Evolutionary conservation across 2,888 invertebrate genomes (phyloP).

Genomic region (Tenthredo mesomela): DNA sequence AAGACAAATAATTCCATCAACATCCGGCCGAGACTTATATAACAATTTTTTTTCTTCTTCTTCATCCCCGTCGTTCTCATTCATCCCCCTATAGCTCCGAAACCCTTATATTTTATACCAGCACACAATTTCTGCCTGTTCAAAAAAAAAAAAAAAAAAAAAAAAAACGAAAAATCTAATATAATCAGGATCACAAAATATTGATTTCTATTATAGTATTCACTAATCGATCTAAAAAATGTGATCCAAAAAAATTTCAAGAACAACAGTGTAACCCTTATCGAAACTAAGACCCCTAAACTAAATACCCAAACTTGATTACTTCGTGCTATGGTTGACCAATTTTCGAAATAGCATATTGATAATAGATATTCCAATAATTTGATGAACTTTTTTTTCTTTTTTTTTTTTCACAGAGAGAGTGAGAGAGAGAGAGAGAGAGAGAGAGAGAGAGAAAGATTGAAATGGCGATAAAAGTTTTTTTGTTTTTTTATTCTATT

Average conservation of each 20-base stretch:
- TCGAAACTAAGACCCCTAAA: not conserved
- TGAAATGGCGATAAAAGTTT: no score
- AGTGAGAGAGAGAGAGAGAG: no score
- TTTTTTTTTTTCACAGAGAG: no score
- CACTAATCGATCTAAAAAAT: not conserved
- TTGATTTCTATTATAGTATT: not conserved
- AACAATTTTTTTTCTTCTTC: not conserved
- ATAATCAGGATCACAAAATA: not conserved
- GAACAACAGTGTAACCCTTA: not conserved
- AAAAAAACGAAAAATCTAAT: not conserved
- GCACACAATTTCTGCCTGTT: not conserved
- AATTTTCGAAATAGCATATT: no score
- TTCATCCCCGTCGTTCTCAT: not conserved
- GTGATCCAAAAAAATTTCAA: not conserved
- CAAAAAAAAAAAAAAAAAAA: not conserved
- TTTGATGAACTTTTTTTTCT: no score
- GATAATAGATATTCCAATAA: no score
- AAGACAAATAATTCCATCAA: slow-evolving; percentile 24
- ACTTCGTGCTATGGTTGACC: no score
- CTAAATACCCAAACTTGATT: no score
- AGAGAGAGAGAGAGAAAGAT: no score
- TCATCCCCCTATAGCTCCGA: not conserved
- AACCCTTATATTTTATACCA: not conserved
- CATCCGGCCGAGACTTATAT: not conserved
- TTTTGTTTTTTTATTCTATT: not conserved